Base-by-base conservation (phyloP, 2,113 vertebrate genomes). In the Craseonycteris thonglongyai region DNA sequence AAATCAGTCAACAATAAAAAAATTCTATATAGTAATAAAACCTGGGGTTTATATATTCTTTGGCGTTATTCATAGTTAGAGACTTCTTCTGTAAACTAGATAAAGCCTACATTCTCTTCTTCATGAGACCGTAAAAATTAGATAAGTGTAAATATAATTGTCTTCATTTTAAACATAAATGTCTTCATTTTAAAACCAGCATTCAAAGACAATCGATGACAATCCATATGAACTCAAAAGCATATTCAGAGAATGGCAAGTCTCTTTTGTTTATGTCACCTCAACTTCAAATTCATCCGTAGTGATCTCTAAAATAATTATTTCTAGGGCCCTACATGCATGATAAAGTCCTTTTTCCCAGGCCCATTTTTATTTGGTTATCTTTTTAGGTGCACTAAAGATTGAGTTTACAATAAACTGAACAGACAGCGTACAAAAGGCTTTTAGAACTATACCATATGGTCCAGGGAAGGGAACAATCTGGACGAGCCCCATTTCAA, bases 401-500 rank as follows among this genome's bases (percentile, higher is more conserved):
- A 98, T 91, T 35, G 97, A 98, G 98, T 98, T 98, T 98, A 98
- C 98, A 98, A 98, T 98, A 98, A 98, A 98, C 97, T 98, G 98
- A 98, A 98, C 98, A 98, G 98, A 98, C 98, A 98, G 98, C 96
- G 1, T 98, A 98, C 98, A 98, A 98, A 98, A 98, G 98, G 98
- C 98, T 98, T 98, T 98, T 98, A 98, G 98, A 98, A 98, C 98
- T 98, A 97, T 98, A 98, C 98, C 98, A 98, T 98, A 98, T 98
- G 98, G 98, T 98, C 97, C 94, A 98, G 98, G 98, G 98, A 98
- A 98, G 97, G 97, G 97, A 98, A 98, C 98, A 98, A 98, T 98
- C 98, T 98, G 98, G 98, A 98, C 98, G 69, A 98, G 98, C 98
- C 98, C 98, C 98, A 96, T 98, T 98, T 98, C 98, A 98, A 98